Conservation (phyloP, 2,888 invertebrate species). For the Drosophila kokeensis region DNA sequence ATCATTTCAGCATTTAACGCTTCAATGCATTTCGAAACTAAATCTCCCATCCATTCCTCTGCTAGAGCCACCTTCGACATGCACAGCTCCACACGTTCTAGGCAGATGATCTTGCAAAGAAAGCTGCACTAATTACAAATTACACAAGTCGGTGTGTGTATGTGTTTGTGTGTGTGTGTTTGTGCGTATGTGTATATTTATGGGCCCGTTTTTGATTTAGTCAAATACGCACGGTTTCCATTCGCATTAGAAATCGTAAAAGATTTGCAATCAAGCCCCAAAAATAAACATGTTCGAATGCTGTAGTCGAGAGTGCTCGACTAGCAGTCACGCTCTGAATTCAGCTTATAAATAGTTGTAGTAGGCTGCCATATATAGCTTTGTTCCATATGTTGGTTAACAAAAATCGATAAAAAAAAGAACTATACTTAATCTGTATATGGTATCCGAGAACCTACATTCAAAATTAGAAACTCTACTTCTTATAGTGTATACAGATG, state of each 20-base stretch:
- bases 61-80: not conserved
- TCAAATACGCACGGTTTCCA: slow-evolving; percentile 23
- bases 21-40: slow-evolving; percentile 41
- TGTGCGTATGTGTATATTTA: not conserved
- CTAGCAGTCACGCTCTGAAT: not conserved
- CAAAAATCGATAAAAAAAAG: not conserved
- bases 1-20: slow-evolving; percentile 41
- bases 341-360: not conserved
- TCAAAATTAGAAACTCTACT: not conserved
- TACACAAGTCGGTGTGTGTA: not conserved
- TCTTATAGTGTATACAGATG: not conserved
- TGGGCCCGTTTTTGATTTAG: slow-evolving; percentile 4
- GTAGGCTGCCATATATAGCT: not conserved
- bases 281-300: not conserved
- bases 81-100: slow-evolving; percentile 2
- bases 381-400: not conserved
- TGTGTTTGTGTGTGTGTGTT: not conserved
- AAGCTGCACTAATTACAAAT: slow-evolving; percentile 28
- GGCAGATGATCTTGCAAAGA: slow-evolving; percentile 42
- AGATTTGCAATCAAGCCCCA: not conserved
- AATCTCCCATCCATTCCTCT: not conserved
- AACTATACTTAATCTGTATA: not conserved
- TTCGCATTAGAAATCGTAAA: slow-evolving; percentile 8
- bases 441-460: not conserved
- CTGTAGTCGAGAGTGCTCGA: not conserved